These are phyloP conservation scores for Pseudomyrmex cubaensis DNA, from an alignment of 1,140 invertebrate genomes.

Conservation along the genomic window DNA sequence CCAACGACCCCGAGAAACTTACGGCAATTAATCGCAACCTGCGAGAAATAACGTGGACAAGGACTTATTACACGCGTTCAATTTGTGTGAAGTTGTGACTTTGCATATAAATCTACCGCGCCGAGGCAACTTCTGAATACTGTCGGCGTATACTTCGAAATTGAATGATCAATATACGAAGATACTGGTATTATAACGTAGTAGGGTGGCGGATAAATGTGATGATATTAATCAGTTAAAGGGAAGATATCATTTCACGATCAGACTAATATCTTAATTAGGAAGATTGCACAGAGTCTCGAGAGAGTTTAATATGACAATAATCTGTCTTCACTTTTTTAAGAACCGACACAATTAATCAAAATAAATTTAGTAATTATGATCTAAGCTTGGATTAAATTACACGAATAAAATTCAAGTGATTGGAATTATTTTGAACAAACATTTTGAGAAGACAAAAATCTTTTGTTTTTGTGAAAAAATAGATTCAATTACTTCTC, in stretches of 20 bases:
- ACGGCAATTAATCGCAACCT: constrained; percentile 75
- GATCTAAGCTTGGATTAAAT: background rate
- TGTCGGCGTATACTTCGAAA: background rate
- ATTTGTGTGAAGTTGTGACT: constrained; percentile 67
- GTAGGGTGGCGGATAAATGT: background rate
- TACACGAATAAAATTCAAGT: background rate
- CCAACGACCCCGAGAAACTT: constrained; percentile 63
- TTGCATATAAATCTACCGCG: constrained; percentile 32
- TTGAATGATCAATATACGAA: background rate
- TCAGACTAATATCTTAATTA: background rate
- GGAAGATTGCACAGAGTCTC: background rate
- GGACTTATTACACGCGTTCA: constrained; percentile 73
- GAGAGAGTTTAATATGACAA: background rate
- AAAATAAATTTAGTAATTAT: background rate
- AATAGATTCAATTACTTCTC: background rate
- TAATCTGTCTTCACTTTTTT: background rate
- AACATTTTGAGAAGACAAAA: no score
- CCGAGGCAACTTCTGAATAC: background rate
- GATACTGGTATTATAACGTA: background rate
- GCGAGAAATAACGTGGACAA: constrained; percentile 71
- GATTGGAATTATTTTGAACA: no score
- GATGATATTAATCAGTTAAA: background rate
- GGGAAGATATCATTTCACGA: background rate
- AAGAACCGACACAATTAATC: background rate
- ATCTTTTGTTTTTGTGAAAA: background rate